Evolutionary conservation across 2,797 vertebrate species (phyloP), one percentile per base, ranked within the genome.

Genomic region (Chrysocyon brachyurus): DNA sequence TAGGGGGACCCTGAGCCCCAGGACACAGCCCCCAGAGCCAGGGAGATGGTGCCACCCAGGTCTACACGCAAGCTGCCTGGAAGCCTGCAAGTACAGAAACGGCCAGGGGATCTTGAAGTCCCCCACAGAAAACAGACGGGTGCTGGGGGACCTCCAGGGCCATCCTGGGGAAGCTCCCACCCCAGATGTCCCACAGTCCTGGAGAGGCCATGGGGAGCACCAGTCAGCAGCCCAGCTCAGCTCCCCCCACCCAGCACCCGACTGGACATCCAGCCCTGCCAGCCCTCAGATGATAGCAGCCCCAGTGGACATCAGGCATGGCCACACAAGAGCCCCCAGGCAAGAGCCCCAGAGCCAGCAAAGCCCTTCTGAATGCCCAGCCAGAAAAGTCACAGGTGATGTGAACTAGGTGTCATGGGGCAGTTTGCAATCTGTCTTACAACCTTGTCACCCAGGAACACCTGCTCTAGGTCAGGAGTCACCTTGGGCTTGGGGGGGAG

Each of bases 361-460:
- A 26, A 64, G 0, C 63, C 31, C 63, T 24, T 12, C 21, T 31
- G 2, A 6, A 24, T 22, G 8, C 31, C 66, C 28, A 5, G 3
- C 14, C 57, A 52, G 40, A 2, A 11, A n/a, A 24, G 73, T 15
- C 5, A 3, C 0, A 0, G 46, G 72, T 7, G n/a, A 26, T 1
- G 6, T 11, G 15, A 16, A 54, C 22, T 11, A 26, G 49, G 75
- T 33, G 21, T 24, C 5, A 12, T 68, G 83, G 19, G 63, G 46
- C 24, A 1, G 1, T 63, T 14, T 19, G 21, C 10, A 22, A n/a
- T 14, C 22, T 15, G 11, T 5, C 83, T 75, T 40, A 26, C 0
- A 0, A 8, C 19, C 3, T 28, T 2, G 16, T 36, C 6, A 22
- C 19, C 33, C 2, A 3, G 5, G 54, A 56, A 24, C 9, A 7